Percentiles rank a stretch among this genome's conserved stretches.
phyloP scores from a whole-genome alignment of 2,113 vertebrate genomes.

The Hemiscyllium ocellatum region DNA sequence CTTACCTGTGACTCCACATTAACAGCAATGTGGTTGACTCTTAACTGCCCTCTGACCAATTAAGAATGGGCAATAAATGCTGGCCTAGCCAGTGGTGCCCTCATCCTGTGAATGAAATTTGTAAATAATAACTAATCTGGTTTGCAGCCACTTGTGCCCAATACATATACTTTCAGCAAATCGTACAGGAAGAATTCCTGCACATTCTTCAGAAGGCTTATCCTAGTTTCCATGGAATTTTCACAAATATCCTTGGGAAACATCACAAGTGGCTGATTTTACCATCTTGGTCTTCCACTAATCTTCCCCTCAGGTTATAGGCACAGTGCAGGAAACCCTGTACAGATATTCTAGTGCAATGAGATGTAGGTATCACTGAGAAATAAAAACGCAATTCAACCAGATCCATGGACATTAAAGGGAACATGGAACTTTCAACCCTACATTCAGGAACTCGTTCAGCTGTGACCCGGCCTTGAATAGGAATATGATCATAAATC shows the following conservation, averaged over 20 bases:
- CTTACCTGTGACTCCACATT: too few relatives aligned
- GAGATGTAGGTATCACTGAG: neutral
- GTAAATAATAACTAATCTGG: too few relatives aligned
- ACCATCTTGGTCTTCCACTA: neutral
- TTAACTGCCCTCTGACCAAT: too few relatives aligned
- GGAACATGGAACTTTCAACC: neutral
- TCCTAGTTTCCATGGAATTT: neutral
- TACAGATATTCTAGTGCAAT: neutral
- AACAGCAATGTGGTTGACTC: too few relatives aligned
- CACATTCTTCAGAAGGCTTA: neutral
- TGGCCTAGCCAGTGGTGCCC: too few relatives aligned
- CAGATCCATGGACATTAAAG: neutral
- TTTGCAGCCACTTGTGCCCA: too few relatives aligned
- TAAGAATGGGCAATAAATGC: too few relatives aligned
- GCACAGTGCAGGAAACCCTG: neutral
- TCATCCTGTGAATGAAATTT: too few relatives aligned
- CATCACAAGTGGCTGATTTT: neutral
- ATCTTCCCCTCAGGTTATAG: neutral
- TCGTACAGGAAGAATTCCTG: neutral
- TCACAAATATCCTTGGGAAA: neutral
- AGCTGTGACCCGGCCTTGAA: neutral
- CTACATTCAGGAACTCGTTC: neutral
- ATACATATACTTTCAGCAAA: neutral
- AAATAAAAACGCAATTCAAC: neutral
- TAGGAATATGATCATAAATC: neutral